phyloP scores from a whole-genome alignment of 30 jellyfish, hydroid and myxozoan genomes.

The Pseudorhiza aurosa region DNA sequence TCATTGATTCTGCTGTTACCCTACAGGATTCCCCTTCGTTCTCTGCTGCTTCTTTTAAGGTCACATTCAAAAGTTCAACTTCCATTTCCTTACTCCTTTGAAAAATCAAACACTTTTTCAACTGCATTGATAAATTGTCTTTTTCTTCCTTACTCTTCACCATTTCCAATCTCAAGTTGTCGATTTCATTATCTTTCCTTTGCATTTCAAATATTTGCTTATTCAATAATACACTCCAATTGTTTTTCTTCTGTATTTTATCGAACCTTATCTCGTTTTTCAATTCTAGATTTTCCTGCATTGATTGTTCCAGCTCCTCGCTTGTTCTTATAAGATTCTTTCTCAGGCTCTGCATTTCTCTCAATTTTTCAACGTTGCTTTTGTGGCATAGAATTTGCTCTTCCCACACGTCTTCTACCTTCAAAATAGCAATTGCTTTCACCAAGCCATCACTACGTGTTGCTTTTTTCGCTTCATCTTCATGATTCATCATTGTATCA shows the following conservation, averaged over 20 bases:
- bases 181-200: constrained; percentile 22
- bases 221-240: constrained; percentile 4
- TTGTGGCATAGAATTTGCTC: constrained; percentile 44
- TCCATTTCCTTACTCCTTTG: constrained; percentile 25
- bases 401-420: constrained; percentile 21
- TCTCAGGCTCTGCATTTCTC: constrained; percentile 41
- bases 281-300: constrained; percentile 11
- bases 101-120: neutral
- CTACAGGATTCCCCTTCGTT: constrained; percentile 11
- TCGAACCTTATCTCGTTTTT: neutral
- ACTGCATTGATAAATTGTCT: constrained; percentile 1
- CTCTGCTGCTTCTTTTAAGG: constrained; percentile 17
- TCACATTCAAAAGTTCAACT: constrained; percentile 31
- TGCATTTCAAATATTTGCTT: neutral
- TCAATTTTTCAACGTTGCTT: constrained; percentile 28
- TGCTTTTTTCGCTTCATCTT: neutral
- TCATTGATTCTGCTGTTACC: constrained; percentile 36
- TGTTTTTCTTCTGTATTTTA: neutral
- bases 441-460: neutral
- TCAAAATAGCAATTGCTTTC: constrained; percentile 13
- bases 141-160: neutral
- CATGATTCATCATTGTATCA: neutral
- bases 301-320: constrained; percentile 6
- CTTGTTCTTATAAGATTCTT: constrained; percentile 24
- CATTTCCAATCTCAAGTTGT: constrained; percentile 18